Evolutionary conservation across 2,113 vertebrate genomes (phyloP), one percentile per base, ranked within the genome.

Genomic region (Calypte anna): DNA sequence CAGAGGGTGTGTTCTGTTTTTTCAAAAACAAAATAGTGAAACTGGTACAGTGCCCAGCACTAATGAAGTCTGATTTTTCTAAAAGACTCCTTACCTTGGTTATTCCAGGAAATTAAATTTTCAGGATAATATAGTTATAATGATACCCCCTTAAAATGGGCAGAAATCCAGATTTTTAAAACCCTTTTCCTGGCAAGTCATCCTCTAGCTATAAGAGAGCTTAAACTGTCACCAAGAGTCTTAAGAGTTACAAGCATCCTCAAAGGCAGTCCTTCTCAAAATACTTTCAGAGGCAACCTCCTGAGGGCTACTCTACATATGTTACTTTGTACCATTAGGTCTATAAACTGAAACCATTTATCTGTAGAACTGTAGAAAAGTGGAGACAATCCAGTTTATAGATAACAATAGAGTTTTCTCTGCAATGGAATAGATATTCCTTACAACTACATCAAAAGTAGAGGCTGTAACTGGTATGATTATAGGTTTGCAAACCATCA

Each of bases 1-100:
- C 70, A 43, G 36, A 75, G 53, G 88, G 86, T 68, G 80, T 92
- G 82, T 30, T 91, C 68, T 96, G 95, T 93, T 94, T 94, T 88
- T 77, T 86, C 88, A 78, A 86, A 88, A 96, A 90, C 94, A 95
- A 55, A 59, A 63, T 11, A 90, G 80, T 15, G 30, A 93, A 91
- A 83, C 51, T 6, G 0, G 25, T 75, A 53, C 31, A 5, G 1
- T 67, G 57, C 31, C 48, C 76, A 57, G 61, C 68, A 36, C 55
- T 70, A 62, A 69, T 30, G 31, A 13, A 69, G 38, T 38, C 68
- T 55, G 30, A 9, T 36, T 93, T 82, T 90, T 83, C 38, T 40
- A 27, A 82, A 82, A 73, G 61, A 86, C 64, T 88, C 78, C 75
- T 40, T 82, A 86, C 76, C 63, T 70, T 86, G 61, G 14, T 69